Percentiles rank a stretch among this genome's conserved stretches.
These are phyloP conservation scores for Ptilorrhoa leucosticta DNA, from an alignment of 2,113 vertebrate genomes.

Conservation along the genomic window DNA sequence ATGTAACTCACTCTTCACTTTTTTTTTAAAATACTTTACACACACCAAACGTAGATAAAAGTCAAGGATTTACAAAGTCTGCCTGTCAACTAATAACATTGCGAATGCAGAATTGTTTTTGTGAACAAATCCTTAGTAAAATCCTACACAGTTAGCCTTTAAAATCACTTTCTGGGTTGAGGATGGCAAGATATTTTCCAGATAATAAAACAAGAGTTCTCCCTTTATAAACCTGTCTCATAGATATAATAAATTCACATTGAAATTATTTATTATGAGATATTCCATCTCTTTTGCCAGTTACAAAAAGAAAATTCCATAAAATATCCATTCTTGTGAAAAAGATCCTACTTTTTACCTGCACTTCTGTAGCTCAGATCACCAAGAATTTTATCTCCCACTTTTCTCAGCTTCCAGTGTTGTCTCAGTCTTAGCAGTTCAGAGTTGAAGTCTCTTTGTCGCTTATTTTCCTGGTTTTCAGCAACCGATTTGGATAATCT, in stretches of 20 bases:
- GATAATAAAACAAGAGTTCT: background rate
- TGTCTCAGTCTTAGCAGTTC: constrained; percentile 92
- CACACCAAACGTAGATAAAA: background rate
- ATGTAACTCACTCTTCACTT: background rate
- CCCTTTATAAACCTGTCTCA: background rate
- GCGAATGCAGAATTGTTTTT: background rate
- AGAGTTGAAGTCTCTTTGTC: constrained; percentile 95
- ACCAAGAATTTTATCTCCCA: constrained; percentile 97
- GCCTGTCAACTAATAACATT: background rate
- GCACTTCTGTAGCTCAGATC: constrained; percentile 97
- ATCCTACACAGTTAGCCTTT: background rate
- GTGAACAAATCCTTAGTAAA: background rate
- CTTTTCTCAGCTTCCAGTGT: constrained; percentile 97
- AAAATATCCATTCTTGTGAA: background rate
- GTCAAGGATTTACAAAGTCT: background rate
- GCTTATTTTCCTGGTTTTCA: constrained; percentile 92
- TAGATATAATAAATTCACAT: background rate
- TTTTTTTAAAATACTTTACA: background rate
- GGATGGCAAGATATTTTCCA: background rate
- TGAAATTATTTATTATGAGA: background rate
- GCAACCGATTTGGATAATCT: constrained; percentile 90
- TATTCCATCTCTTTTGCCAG: background rate
- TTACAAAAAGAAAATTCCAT: background rate
- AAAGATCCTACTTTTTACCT: constrained; percentile 67
- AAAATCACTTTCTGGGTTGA: background rate